Base-by-base conservation (phyloP, 2,113 vertebrate species). In the Arizona elegans region DNA sequence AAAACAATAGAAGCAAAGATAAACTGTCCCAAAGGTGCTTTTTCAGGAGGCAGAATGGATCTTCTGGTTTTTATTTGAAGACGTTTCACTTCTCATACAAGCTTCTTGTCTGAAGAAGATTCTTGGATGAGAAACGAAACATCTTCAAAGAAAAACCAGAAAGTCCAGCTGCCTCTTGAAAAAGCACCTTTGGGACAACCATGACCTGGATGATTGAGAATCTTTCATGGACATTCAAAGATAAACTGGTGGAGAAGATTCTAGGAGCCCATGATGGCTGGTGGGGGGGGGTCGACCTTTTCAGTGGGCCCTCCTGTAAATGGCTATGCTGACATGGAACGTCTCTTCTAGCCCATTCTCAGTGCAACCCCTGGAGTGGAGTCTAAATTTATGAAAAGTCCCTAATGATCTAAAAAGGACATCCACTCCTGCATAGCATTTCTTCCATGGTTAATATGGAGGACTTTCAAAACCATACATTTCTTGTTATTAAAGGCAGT, bases 401-500 rank as follows among this genome's bases (percentile, higher is more conserved):
- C 13, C n/a, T 19, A 19, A 2, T 33, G 15, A 7, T 38, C 15
- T 33, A 75, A 33, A 75, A 75, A 33, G 6, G n/a, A 33, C 15
- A 75, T 33, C 65, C n/a, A 75, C n/a, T 75, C n/a, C 70, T 75
- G 70, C 70, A 38, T 89, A 91, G 38, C 21, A 94, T 94, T 95
- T 95, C 59, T 87, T 92, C 54, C 29, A 21, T 95, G 10, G 19
- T 56, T 94, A 94, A 92, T 95, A 23, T 5, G 0, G 0, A 90
- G 38, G 33, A 55, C 6, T 0, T 90, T 11, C 0, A 88, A 38
- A 33, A 59, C 6, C 0, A 87, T 9, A 11, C 93, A 95, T 70
- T 95, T 91, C 85, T 95, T 95, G 59, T 65, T n/a, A 93, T 96
- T 94, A 65, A 26, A 29, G 59, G 59, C 29, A 65, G 10, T 12